A percentile compares a stretch with the other conserved stretches of the same genome.
These are phyloP conservation scores for Temnopleurus reevesii DNA, from an alignment of 53 echinoderm and acorn worm species.

Conservation along the genomic window DNA sequence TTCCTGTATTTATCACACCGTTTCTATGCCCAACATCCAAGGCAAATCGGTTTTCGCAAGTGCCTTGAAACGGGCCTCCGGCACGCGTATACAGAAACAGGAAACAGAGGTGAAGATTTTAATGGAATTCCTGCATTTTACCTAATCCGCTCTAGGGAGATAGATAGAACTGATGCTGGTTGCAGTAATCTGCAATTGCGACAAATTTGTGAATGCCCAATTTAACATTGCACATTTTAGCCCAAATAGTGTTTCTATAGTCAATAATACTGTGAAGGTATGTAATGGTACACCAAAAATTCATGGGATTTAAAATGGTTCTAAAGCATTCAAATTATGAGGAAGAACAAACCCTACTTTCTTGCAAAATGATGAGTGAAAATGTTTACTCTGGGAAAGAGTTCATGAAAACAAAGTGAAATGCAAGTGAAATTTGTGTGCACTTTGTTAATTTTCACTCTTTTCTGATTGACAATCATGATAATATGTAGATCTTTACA, in stretches of 20 bases:
- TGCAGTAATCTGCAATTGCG: neutral
- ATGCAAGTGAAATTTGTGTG: too few species aligned
- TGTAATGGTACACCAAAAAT: too few species aligned
- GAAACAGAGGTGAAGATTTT: neutral
- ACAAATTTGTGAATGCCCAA: neutral
- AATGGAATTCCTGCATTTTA: conserved; percentile 17
- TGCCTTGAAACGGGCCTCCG: neutral
- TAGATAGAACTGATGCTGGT: neutral
- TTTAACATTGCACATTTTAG: neutral
- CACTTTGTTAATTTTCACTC: too few species aligned
- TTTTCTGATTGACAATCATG: too few species aligned
- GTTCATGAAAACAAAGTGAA: too few species aligned
- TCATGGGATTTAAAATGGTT: too few species aligned
- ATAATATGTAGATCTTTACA: too few species aligned
- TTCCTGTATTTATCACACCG: neutral
- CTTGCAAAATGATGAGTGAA: too few species aligned
- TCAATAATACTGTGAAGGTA: neutral
- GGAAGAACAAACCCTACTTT: too few species aligned
- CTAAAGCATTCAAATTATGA: too few species aligned
- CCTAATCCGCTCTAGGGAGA: neutral
- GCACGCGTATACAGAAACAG: neutral
- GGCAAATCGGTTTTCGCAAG: neutral
- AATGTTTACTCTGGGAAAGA: too few species aligned
- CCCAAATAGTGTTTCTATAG: neutral
- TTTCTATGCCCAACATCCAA: neutral